Evolutionary conservation across 1,140 invertebrate species (phyloP).

Genomic region (Drosophila subpulchrella): DNA sequence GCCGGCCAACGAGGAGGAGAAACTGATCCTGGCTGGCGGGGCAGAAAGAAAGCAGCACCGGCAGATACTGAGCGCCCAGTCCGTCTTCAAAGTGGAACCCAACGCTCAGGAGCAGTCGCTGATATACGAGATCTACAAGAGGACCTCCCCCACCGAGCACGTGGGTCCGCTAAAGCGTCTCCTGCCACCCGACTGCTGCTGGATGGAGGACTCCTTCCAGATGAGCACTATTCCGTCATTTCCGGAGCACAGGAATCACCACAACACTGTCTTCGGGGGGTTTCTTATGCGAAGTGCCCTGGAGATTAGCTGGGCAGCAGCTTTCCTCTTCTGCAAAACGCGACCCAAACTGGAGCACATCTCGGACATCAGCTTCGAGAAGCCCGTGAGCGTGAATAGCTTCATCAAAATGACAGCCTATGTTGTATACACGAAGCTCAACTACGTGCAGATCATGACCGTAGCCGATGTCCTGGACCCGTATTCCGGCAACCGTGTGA

Average conservation of each 20-base stretch:
- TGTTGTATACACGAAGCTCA: constrained; percentile 89
- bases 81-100: constrained; percentile 88
- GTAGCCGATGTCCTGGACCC: constrained; percentile 89
- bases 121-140: constrained; percentile 89
- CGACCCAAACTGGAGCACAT: constrained; percentile 88
- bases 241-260: constrained; percentile 87
- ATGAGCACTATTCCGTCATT: constrained; percentile 70
- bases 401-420: constrained; percentile 89
- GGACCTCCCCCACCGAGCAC: constrained; percentile 85
- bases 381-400: constrained; percentile 90
- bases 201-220: constrained; percentile 87
- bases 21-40: constrained; percentile 87
- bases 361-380: constrained; percentile 89
- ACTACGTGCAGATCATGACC: constrained; percentile 88
- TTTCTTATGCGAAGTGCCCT: constrained; percentile 91
- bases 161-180: constrained; percentile 61
- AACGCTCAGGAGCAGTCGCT: constrained; percentile 88
- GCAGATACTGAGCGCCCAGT: constrained; percentile 85
- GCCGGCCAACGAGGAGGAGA: constrained; percentile 87
- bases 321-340: constrained; percentile 87
- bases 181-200: constrained; percentile 87
- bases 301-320: constrained; percentile 90
- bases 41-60: constrained; percentile 86
- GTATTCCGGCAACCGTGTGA: constrained; percentile 85
- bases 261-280: constrained; percentile 93